Evolutionary conservation across 2,888 invertebrate species (phyloP).

Genomic region (Invenusta paracnida): DNA sequence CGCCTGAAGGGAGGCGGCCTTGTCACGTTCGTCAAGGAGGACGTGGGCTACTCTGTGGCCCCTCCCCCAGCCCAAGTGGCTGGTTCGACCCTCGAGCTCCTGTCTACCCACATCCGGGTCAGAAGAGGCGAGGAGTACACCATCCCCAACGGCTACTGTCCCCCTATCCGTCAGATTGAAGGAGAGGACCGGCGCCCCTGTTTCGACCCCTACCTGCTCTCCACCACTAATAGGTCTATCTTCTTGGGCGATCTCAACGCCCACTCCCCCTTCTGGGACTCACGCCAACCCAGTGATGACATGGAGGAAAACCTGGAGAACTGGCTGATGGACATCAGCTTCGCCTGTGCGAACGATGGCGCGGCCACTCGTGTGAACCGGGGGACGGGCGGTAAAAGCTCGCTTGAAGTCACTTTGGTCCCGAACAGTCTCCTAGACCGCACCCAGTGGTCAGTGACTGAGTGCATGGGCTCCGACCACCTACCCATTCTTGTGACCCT

Average conservation of each 20-base stretch:
- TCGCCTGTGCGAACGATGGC: conserved; percentile 11
- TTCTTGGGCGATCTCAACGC: conserved; percentile 6
- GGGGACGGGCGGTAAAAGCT: conserved; percentile 15
- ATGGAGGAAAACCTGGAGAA: not conserved
- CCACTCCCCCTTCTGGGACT: conserved; percentile 31
- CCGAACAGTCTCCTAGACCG: not conserved
- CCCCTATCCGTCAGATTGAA: not conserved
- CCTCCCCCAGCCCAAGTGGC: not conserved
- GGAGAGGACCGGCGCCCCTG: not conserved
- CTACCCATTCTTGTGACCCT: not conserved
- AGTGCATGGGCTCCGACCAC: not conserved
- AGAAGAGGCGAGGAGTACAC: not conserved
- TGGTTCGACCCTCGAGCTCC: not conserved
- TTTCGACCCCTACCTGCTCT: not conserved
- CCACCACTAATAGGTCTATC: not conserved
- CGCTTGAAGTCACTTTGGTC: not conserved
- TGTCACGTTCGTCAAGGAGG: not conserved
- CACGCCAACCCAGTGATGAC: not conserved
- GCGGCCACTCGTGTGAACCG: conserved; percentile 15
- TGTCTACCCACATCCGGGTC: not conserved
- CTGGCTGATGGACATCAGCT: not conserved
- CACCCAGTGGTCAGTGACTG: not conserved
- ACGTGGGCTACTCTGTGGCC: not conserved
- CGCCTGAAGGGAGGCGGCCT: not conserved
- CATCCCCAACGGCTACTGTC: not conserved